Base-by-base conservation (phyloP, 2,888 invertebrate genomes). In the Tenthredo amoena region DNA sequence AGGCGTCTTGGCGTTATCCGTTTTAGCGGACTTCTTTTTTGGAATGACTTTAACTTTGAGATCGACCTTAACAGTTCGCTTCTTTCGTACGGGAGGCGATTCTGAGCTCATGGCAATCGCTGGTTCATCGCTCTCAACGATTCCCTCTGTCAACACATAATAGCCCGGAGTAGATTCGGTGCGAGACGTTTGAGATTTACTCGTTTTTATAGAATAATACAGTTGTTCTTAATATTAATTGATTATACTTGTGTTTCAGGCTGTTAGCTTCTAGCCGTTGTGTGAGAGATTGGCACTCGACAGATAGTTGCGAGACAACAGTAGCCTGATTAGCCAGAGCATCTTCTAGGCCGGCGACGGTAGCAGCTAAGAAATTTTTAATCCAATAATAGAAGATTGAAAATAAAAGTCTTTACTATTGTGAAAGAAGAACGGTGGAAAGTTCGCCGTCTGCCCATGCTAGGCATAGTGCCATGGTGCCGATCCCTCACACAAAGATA, bases 221-320 rank as follows among this genome's bases (percentile, higher is more conserved):
- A 31, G 10, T 31, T 21, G 0, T 1, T 2, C 6, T 12, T 31
- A 31, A 18, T 68, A 68, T 68, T 12, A 31, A 62, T 62, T 40
- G 1, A 37, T 81, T 18, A 89, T 97, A 98, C 98, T 98, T 97
- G 96, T 98, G 97, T 95, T 96, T 97, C 95, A 96, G 95, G 94
- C 96, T 96, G 94, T 97, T 96, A 94, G 97, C 97, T 95, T 98
- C 98, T 95, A 98, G 96, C 96, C 97, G 97, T 95, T 96, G 96
- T 94, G 98, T 98, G 94, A 98, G 96, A 94, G 95, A 95, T 95
- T 97, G 97, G 95, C 98, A 98, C 95, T 98, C 97, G 93, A 95
- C 96, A 93, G 97, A 97, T 94, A 98, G 96, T 96, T 97, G 97
- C 95, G 97, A 97, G 96, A 98, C 97, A 96, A 97, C 97, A 96